Conservation (phyloP, 2,888 invertebrate genomes). For the Drosophila mulleri region DNA sequence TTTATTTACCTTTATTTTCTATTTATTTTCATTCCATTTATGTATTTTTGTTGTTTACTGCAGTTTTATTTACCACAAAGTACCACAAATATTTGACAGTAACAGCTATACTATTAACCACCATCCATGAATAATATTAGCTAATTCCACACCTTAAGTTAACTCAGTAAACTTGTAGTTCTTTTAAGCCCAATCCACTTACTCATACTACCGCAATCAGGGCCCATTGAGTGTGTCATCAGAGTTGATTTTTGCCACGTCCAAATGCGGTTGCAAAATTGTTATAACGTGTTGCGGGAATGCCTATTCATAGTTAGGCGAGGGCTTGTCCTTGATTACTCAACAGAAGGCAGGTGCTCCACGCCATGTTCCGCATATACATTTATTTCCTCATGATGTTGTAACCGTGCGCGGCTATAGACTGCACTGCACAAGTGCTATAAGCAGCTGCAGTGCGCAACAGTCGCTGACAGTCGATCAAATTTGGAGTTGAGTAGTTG, state of each 20-base stretch:
- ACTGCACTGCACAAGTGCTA: not conserved
- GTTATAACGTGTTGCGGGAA: not conserved
- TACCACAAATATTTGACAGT: too few species aligned
- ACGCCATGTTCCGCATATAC: not conserved
- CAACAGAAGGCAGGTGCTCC: slow-evolving; percentile 1
- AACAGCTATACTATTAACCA: too few species aligned
- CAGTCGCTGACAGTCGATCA: slow-evolving; percentile 7
- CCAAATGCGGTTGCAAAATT: slow-evolving; percentile 3
- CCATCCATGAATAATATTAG: too few species aligned
- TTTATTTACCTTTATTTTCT: too few species aligned
- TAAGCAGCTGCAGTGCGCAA: slow-evolving; percentile 15
- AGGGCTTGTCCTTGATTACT: slow-evolving; percentile 6
- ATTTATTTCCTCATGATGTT: not conserved
- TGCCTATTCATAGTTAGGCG: not conserved
- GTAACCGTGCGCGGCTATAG: not conserved
- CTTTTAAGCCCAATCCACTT: not conserved
- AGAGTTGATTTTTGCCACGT: slow-evolving; percentile 4
- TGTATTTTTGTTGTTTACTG: too few species aligned
- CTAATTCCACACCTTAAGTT: not conserved
- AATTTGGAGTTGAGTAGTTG: not conserved
- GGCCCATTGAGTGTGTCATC: not conserved
- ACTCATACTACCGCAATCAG: not conserved
- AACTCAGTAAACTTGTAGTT: not conserved
- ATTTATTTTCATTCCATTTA: too few species aligned
- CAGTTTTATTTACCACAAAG: too few species aligned